Percentiles rank a stretch among this genome's conserved stretches.
Conservation (phyloP, 1,140 invertebrate genomes). For the Drosophila sp. region DNA sequence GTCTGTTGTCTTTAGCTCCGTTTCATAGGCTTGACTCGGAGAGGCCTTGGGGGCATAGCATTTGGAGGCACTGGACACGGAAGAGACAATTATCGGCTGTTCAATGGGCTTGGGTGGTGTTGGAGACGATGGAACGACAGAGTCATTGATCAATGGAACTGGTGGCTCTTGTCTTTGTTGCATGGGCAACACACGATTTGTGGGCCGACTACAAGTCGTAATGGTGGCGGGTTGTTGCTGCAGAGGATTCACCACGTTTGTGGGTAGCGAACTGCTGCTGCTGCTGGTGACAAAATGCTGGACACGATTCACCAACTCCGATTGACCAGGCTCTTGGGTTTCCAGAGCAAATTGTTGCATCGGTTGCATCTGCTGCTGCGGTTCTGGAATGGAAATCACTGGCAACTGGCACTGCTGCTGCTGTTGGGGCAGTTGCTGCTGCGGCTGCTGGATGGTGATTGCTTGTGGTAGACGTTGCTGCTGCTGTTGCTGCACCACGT, state of each 20-base stretch:
- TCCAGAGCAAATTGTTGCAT: conserved; percentile 48
- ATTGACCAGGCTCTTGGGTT: conserved; percentile 14
- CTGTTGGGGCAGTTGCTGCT: conserved; percentile 24
- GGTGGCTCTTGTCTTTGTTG: conserved; percentile 84
- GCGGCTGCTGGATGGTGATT: not conserved
- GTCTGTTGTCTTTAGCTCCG: conserved; percentile 63
- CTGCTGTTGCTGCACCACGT: conserved; percentile 37
- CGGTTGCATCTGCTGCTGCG: conserved; percentile 17
- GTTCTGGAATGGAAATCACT: conserved; percentile 49
- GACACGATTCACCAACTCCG: conserved; percentile 73
- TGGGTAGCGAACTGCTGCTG: conserved; percentile 84
- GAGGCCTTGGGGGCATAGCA: conserved; percentile 34
- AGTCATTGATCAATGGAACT: conserved; percentile 40
- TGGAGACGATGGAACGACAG: conserved; percentile 50
- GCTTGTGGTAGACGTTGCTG: conserved; percentile 34
- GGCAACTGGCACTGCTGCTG: conserved; percentile 23
- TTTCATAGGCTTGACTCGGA: conserved; percentile 51
- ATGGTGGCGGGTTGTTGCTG: conserved; percentile 72
- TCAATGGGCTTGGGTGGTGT: conserved; percentile 57
- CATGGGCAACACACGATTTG: conserved; percentile 90
- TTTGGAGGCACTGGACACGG: conserved; percentile 39
- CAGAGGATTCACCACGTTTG: conserved; percentile 87
- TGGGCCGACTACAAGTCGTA: conserved; percentile 84
- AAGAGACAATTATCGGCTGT: conserved; percentile 34
- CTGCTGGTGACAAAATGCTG: conserved; percentile 84